Evolutionary conservation across 2,888 invertebrate genomes (phyloP), one percentile per base, ranked within the genome.

Genomic region (Leptopterna dolabrata): DNA sequence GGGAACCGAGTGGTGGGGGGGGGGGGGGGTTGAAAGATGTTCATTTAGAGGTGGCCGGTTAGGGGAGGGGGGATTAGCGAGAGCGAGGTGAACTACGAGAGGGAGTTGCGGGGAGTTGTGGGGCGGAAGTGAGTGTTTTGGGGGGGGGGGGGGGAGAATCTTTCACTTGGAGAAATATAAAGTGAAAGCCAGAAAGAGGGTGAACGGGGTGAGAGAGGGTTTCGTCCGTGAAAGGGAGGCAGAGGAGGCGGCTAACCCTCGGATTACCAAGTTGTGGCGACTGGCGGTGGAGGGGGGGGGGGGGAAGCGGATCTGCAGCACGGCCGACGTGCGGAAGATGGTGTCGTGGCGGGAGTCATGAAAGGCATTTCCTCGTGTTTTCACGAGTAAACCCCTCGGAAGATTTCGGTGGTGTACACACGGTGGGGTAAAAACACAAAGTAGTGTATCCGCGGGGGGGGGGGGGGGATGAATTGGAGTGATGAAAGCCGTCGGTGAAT

Each of bases 201-300:
- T 4, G 36, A n/a, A n/a, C n/a, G n/a, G n/a, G n/a, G n/a, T n/a
- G 78, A 36, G 36, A 36, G n/a, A 24, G 19, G 45, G 78, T 14
- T 45, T 78, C 19, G 43, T 24, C 63, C 63, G n/a, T 76, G 41
- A 30, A 24, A 41, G 24, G 41, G 9, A n/a, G 41, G 76, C 63
- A 3, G 63, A 27, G 19, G 24, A 63, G 78, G 78, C 14, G 78
- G 19, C 73, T 73, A 73, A 73, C 30, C 73, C 73, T 19, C 78
- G 78, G 78, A 78, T 78, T 78, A 78, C 78, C 78, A 24, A n/a
- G n/a, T n/a, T n/a, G n/a, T n/a, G n/a, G n/a, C 78, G 41, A 45
- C 3, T 24, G 24, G 45, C 16, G n/a, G 73, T 13, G 30, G 27
- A 11, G 70, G 24, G 70, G 29, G 70, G 30, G 6, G 11, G 73